A percentile compares a stretch with the other conserved stretches of the same genome.
These are phyloP conservation scores for Emys orbicularis DNA, from an alignment of 2,797 vertebrate genomes.

Conservation along the genomic window DNA sequence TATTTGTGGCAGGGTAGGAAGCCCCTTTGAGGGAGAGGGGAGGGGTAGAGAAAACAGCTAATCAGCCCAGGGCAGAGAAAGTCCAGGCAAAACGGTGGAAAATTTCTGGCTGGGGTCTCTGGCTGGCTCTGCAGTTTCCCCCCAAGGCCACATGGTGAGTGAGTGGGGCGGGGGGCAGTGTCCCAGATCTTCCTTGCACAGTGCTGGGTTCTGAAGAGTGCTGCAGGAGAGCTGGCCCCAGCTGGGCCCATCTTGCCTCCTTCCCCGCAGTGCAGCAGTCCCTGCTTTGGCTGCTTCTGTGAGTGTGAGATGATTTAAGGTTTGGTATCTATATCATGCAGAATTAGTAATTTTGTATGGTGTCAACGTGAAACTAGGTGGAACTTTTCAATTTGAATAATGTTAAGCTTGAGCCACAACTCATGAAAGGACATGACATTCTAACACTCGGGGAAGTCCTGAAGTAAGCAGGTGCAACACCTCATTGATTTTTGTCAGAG, in stretches of 20 bases:
- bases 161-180: not conserved
- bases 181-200: not conserved
- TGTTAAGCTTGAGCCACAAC: not conserved
- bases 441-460: not conserved
- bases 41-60: not conserved
- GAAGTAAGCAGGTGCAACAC: not conserved
- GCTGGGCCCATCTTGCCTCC: not conserved
- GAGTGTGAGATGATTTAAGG: not conserved
- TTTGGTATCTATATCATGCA: not conserved
- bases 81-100: not conserved
- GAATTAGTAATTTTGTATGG: not conserved
- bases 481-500: not conserved
- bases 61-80: not conserved
- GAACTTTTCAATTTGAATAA: not conserved
- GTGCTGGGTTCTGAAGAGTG: not conserved
- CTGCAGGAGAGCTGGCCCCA: too few relatives aligned
- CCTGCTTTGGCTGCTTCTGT: not conserved
- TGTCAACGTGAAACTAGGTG: accelerated
- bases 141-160: too few relatives aligned
- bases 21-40: not conserved
- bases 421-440: constrained; percentile 26
- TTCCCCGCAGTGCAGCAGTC: not conserved
- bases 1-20: not conserved
- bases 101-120: not conserved
- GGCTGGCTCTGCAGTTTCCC: not conserved